Base-by-base conservation (phyloP, 2,888 invertebrate species). In the Cerastis leucographa region DNA sequence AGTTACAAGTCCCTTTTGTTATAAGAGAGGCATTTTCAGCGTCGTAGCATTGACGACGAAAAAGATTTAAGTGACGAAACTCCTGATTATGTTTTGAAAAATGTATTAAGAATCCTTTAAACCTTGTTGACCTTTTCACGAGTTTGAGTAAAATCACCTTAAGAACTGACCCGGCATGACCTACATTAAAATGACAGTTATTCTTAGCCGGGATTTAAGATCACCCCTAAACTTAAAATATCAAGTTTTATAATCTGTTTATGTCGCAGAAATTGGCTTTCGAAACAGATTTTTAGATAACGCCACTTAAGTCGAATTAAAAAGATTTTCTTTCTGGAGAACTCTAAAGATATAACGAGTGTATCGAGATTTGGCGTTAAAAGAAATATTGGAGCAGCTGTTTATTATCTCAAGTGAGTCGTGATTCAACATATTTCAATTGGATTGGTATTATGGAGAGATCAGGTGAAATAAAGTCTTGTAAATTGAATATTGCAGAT, bases 221-320 rank as follows among this genome's bases (percentile, higher is more conserved):
- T 42, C n/a, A 25, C 42, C 25, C 25, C 44, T 22, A 61, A 82
- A 70, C 35, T 61, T 29, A 64, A 64, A 71, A 51, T 77, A 69
- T 65, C 71, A 29, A 56, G 62, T 66, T 77, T 61, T 44, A 6
- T 74, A 84, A 82, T 81, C 67, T 68, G 74, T 68, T 69, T 56
- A 40, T 72, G 49, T 42, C 7, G 61, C 61, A 72, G 9, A 73
- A 67, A 72, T 72, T 70, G 69, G 59, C 71, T 69, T 62, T 83
- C 22, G 2, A 40, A 65, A 40, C 49, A 35, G 72, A 81, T 81
- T 54, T 59, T 70, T 56, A 9, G 83, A 67, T 83, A 78, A 70
- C 12, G 14, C 35, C n/a, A 62, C 69, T 78, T 61, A 61, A 54
- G 17, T 61, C 2, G 54, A 71, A 59, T 40, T 46, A 56, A 79